These are phyloP conservation scores for Glaucopsyche alexis DNA, from an alignment of 2,888 invertebrate genomes.

Conservation along the genomic window DNA sequence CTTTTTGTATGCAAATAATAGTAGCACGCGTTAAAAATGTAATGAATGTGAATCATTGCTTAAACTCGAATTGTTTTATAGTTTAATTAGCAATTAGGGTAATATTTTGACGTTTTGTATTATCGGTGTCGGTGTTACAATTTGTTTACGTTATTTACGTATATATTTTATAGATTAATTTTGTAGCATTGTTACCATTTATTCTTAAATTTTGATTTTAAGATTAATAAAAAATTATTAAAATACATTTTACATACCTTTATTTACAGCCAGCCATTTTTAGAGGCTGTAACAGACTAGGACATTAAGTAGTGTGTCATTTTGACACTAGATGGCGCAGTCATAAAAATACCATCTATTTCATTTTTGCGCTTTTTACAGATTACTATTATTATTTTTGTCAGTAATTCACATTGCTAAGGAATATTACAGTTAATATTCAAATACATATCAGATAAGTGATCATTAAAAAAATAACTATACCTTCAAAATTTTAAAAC, in stretches of 20 bases:
- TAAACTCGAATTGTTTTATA: neutral
- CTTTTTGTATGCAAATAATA: constrained; percentile 47
- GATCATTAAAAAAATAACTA: too few species aligned
- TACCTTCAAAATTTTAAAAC: too few species aligned
- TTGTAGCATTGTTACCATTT: too few species aligned
- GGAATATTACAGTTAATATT: too few species aligned
- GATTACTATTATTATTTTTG: too few species aligned
- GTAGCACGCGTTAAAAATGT: constrained; percentile 44
- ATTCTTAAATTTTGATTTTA: neutral
- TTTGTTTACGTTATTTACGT: neutral
- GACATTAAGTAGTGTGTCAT: neutral
- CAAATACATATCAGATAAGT: too few species aligned
- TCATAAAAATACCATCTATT: neutral
- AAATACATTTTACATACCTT: too few species aligned
- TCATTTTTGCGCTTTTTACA: neutral
- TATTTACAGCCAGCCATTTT: too few species aligned
- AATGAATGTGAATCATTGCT: constrained; percentile 39
- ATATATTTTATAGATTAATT: neutral
- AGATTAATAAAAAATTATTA: too few species aligned
- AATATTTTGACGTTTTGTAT: neutral
- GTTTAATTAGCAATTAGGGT: constrained; percentile 5
- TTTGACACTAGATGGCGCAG: neutral
- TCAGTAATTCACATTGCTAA: too few species aligned
- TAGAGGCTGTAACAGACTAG: neutral
- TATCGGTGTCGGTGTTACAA: neutral